A percentile compares a stretch with the other conserved stretches of the same genome.
These are phyloP conservation scores for Panulirus ornatus DNA, from an alignment of 1,140 invertebrate species.

Conservation along the genomic window DNA sequence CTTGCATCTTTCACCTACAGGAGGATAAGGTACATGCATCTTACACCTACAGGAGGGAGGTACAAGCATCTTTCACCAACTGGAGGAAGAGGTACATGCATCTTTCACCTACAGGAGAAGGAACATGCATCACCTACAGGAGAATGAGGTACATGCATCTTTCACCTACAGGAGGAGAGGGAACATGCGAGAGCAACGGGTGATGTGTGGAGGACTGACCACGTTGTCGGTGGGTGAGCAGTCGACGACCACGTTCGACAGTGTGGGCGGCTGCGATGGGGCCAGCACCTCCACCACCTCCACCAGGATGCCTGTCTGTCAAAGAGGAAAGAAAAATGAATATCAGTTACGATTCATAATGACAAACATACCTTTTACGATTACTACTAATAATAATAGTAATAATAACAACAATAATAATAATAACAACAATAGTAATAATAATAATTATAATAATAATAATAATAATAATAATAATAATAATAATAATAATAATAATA, in stretches of 20 bases:
- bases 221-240: constrained; percentile 56
- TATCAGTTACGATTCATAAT: neutral
- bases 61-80: too few species aligned
- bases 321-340: neutral
- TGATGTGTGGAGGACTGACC: constrained; percentile 36
- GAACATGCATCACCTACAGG: too few species aligned
- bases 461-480: too few species aligned
- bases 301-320: constrained; percentile 61
- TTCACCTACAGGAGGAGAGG: neutral
- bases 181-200: neutral
- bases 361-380: too few species aligned
- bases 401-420: too few species aligned
- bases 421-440: neutral
- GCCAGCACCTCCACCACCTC: constrained; percentile 50
- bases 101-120: too few species aligned
- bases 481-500: constrained; percentile 2
- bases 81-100: too few species aligned
- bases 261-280: constrained; percentile 1
- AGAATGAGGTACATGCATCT: too few species aligned
- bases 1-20: too few species aligned
- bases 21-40: too few species aligned
- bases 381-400: too few species aligned
- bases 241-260: constrained; percentile 62
- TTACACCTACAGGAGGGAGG: too few species aligned
- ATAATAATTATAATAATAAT: neutral